A percentile compares a stretch with the other conserved stretches of the same genome.
Evolutionary conservation across 92 coral and sea anemone species (phyloP).

Genomic region (Chrysogorgia sp.): DNA sequence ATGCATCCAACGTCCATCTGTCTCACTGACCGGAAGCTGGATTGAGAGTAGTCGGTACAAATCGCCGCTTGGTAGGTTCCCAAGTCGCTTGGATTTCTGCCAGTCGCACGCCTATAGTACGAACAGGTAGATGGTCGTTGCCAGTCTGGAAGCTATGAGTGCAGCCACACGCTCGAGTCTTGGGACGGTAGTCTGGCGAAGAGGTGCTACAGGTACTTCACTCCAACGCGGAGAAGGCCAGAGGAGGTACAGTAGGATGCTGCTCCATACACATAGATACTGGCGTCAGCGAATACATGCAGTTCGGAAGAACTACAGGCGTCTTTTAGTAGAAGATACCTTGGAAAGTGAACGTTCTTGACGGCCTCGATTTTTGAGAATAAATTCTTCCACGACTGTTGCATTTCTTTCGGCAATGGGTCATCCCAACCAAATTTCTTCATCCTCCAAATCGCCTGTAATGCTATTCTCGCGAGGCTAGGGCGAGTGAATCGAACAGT

Average conservation of each 20-base stretch:
- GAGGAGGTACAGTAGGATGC: slow-evolving; percentile 49
- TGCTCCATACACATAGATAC: slow-evolving; percentile 44
- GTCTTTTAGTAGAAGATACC: slow-evolving; percentile 45
- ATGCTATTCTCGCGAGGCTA: slow-evolving; percentile 41
- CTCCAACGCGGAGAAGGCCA: slow-evolving; percentile 39
- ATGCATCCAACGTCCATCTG: no score
- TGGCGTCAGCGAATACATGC: slow-evolving; percentile 50
- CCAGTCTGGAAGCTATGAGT: slow-evolving; percentile 1
- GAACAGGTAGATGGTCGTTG: slow-evolving; percentile 23
- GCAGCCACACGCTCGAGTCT: not conserved
- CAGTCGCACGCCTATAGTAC: slow-evolving; percentile 45
- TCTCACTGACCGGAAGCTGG: no score
- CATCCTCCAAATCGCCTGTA: slow-evolving; percentile 39
- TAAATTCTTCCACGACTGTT: not conserved
- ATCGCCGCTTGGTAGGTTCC: slow-evolving; percentile 1
- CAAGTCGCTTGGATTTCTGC: slow-evolving; percentile 53
- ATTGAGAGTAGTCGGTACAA: no score
- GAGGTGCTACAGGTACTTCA: slow-evolving; percentile 31
- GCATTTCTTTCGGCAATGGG: slow-evolving; percentile 48
- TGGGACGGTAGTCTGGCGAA: slow-evolving; percentile 1
- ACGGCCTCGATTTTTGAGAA: slow-evolving; percentile 30
- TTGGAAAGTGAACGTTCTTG: slow-evolving; percentile 21
- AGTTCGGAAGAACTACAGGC: slow-evolving; percentile 34
- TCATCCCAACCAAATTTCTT: slow-evolving; percentile 57
- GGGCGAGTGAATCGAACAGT: slow-evolving; percentile 36